Evolutionary conservation across 2,113 vertebrate species (phyloP).

Genomic region (Phyllostomus hastatus): DNA sequence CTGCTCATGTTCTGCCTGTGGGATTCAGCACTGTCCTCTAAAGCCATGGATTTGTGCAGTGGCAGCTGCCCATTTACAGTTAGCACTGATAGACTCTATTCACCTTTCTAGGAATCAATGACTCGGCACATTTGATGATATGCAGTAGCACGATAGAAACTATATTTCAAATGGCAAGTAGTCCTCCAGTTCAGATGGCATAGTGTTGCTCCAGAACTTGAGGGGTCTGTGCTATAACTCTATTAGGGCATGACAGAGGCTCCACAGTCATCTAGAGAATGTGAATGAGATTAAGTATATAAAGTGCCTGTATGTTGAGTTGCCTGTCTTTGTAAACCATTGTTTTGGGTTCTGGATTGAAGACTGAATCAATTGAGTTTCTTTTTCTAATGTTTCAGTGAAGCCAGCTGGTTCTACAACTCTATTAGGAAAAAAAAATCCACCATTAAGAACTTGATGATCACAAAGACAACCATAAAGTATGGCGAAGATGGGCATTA

Average conservation of each 20-base stretch:
- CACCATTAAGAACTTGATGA: background rate
- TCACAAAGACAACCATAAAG: background rate
- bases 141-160: background rate
- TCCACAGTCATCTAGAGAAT: background rate
- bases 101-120: background rate
- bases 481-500: background rate
- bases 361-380: background rate
- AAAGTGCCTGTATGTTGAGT: background rate
- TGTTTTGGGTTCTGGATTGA: background rate
- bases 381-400: background rate
- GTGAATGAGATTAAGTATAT: background rate
- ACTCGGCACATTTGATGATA: background rate
- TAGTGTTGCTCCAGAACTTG: background rate
- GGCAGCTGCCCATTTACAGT: background rate
- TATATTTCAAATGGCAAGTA: background rate
- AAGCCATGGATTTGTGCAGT: background rate
- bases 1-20: rapidly evolving
- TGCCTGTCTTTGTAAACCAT: background rate
- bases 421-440: background rate
- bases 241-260: background rate
- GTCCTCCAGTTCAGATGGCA: background rate
- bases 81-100: background rate
- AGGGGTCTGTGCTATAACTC: background rate
- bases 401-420: background rate
- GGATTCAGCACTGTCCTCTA: background rate